These are phyloP conservation scores for Perdita meconis DNA, from an alignment of 2,888 invertebrate species.

Conservation along the genomic window DNA sequence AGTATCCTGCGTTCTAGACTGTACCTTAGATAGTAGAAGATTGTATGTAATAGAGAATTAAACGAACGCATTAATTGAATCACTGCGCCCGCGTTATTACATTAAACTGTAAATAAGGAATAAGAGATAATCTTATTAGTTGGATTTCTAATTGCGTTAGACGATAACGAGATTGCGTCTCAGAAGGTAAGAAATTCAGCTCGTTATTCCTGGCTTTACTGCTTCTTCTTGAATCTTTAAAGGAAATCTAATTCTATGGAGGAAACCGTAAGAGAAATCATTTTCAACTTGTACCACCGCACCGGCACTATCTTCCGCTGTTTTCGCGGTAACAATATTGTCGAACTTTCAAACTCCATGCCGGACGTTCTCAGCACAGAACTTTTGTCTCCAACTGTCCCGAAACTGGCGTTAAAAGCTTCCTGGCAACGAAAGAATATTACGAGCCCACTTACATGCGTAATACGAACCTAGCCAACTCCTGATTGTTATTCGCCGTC, in stretches of 20 bases:
- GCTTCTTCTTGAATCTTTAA: constrained; percentile 6
- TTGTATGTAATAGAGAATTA: not conserved
- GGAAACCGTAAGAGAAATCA: constrained; percentile 34
- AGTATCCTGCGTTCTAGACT: no score
- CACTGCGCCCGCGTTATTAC: not conserved
- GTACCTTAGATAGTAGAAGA: not conserved
- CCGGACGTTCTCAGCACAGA: constrained; percentile 16
- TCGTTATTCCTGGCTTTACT: constrained; percentile 1
- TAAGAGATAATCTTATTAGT: not conserved
- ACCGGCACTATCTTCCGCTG: constrained; percentile 14
- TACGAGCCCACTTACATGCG: not conserved
- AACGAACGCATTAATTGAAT: not conserved
- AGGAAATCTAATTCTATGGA: constrained; percentile 20
- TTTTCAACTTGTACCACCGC: constrained; percentile 19
- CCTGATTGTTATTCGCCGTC: not conserved
- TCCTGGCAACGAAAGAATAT: not conserved
- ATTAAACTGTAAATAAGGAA: not conserved
- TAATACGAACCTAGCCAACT: not conserved
- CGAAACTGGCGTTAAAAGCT: not conserved
- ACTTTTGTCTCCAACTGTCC: constrained; percentile 24
- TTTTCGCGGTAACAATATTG: constrained; percentile 32
- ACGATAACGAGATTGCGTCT: constrained; percentile 10
- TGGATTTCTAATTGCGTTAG: constrained; percentile 5
- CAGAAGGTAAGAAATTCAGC: not conserved
- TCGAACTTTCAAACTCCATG: constrained; percentile 34